Base-by-base conservation (phyloP, 2,113 vertebrate genomes). In the Polypterus senegalus region DNA sequence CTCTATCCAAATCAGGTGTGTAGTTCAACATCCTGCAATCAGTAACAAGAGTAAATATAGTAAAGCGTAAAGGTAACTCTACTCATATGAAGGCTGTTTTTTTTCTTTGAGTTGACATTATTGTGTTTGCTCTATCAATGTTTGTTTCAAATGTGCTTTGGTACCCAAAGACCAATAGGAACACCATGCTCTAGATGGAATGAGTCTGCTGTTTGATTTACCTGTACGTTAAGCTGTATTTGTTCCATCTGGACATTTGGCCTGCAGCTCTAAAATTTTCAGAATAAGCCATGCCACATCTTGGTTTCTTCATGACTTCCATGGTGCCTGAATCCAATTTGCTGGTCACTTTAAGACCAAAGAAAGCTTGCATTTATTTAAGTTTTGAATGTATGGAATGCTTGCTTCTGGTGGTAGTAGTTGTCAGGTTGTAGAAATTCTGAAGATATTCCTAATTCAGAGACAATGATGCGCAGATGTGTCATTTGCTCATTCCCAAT, bases 351-450 rank as follows among this genome's bases (percentile, higher is more conserved):
- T 63, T 59, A 51, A 88, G 63, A 56, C 63, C 71, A 56, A 79
- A 86, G 69, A 81, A 86, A 1, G n/a, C 73, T 57, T 88, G 77
- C 86, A 88, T 80, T 60, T 68, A 27, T 69, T 72, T 80, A 61
- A 88, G 70, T 52, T 67, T 78, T 4, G 67, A 71, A 66, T 59
- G 66, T 57, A 86, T 60, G 48, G 46, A 70, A 3, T 5, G 3
- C 0, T 0, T 6, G 10, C 0, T 6, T 55, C 49, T 1, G 76
- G 72, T 73, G 49, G 54, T 1, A 7, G 48, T 0, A 8, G 10
- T 0, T 45, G 76, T 27, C 27, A 62, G 58, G 7, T 47, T n/a
- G 46, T 83, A 88, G 74, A 77, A 88, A 55, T 61, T 75, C 6
- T 76, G 67, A 6, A 88, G 77, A 58, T 88, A 89, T 6, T 0